Base-by-base conservation (phyloP, 1,140 invertebrate genomes). In the Lasioglossum baleicum region DNA sequence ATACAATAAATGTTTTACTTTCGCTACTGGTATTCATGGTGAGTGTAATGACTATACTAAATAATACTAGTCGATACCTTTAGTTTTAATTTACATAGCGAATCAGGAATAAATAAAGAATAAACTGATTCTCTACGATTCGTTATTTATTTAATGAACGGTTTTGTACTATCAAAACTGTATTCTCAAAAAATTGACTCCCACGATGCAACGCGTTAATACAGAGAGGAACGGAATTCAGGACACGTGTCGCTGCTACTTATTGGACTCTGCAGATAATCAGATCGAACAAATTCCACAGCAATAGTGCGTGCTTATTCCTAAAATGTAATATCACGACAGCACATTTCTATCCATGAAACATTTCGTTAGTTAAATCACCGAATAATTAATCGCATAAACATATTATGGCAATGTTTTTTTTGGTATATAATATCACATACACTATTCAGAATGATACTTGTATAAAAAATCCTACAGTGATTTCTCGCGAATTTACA, bases 81-180 rank as follows among this genome's bases (percentile, higher is more conserved):
- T 11, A 11, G 13, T 48, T 48, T 13, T 7, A 53, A 72, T 31
- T 66, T 44, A 40, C 40, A 13, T 56, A 48, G 20, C 7, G 42
- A 75, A 7, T n/a, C 40, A 53, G n/a, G 4, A 48, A 40, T 68
- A 44, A 7, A 31, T 44, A 68, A 44, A 11, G 22, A 40, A 31
- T 44, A 44, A 17, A 60, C 66, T 51, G 17, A 31, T 58, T 67
- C 68, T 64, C 35, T 65, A 58, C n/a, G 7, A 83, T 5, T 60
- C 42, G 67, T 13, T 67, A 65, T 77, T 40, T 56, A 60, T 63
- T 48, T 74, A 31, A 73, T 64, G 26, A 63, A 72, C 44, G 26
- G 26, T 44, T 71, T 83, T 75, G 56, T 84, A 71, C 44, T 60
- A 71, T 84, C 69, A 80, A 82, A 73, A 40, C 63, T 73, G 58